Base-by-base conservation (phyloP, 2,888 invertebrate species). In the Eupeodes latifasciatus region DNA sequence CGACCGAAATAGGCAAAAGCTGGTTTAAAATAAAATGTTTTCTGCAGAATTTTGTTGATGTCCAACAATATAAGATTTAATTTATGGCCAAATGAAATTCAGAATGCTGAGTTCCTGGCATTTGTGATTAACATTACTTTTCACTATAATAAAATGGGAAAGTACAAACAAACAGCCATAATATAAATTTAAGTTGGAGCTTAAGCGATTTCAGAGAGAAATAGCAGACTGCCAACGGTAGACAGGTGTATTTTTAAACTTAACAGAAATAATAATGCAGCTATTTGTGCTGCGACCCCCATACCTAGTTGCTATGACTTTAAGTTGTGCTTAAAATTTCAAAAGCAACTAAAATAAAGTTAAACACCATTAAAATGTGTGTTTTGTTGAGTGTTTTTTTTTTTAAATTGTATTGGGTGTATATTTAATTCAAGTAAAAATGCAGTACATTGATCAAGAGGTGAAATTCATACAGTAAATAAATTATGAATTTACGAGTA, bases 81-180 rank as follows among this genome's bases (percentile, higher is more conserved):
- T 16, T 66, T 47, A 67, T 67, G 10, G 19, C 47, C n/a, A 36
- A n/a, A 36, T 44, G 10, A 49, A 44, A 71, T 57, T 76, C 51
- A 0, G 6, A 10, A 11, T 72, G 72, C 85, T 85, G 85, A 27
- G 72, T 76, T 71, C 85, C 85, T 66, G 55, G 81, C 72, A 85
- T 53, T 71, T 53, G 2, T 72, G 76, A 77, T 53, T 80, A 74
- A 75, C 40, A 34, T 61, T 55, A 62, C 62, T 76, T 71, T 80
- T 44, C 75, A 81, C 61, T 75, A 85, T 85, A 72, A 72, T 74
- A 72, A 72, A 66, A 66, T 81, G 69, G 84, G 14, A 62, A 74
- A 57, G 77, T 77, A 16, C 40, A 69, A 77, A 14, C 12, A 81
- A 66, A 49, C 53, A 69, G 19, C 75, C 40, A 81, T 81, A 81